These are phyloP conservation scores for Urophycis tenuis DNA, from an alignment of 2,797 vertebrate genomes.

Conservation along the genomic window DNA sequence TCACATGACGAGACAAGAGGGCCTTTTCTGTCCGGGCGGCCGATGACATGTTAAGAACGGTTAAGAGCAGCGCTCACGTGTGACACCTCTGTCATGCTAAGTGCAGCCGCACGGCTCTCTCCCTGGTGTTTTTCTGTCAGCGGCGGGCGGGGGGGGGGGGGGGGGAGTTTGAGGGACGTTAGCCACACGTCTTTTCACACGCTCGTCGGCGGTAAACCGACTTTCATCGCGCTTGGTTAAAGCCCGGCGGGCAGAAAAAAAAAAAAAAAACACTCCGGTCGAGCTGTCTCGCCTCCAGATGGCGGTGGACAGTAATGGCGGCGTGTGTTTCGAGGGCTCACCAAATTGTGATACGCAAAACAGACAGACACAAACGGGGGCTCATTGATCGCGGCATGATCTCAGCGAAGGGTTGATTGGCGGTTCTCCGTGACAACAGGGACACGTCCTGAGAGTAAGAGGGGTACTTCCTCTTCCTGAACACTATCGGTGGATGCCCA, in stretches of 20 bases:
- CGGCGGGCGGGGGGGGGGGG: too few species aligned
- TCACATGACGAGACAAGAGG: slow-evolving; percentile 14
- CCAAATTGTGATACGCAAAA: background rate
- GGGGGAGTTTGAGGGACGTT: background rate
- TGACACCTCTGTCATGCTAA: slow-evolving; percentile 19
- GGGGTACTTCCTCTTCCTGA: background rate
- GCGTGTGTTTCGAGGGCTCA: background rate
- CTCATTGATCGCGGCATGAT: background rate
- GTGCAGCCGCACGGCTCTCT: background rate
- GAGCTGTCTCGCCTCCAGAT: background rate
- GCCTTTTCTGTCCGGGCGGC: background rate
- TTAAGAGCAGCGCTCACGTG: background rate
- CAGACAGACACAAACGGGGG: background rate
- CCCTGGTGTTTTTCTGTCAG: background rate
- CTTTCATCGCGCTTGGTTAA: background rate
- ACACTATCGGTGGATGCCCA: background rate
- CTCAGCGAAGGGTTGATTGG: background rate
- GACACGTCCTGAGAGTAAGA: background rate
- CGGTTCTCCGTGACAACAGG: background rate
- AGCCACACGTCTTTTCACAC: background rate
- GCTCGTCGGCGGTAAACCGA: background rate
- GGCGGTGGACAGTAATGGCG: background rate
- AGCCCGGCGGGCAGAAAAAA: background rate
- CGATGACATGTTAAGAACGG: slow-evolving; percentile 13
- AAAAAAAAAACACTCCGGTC: too few species aligned